Conservation (phyloP, 2,113 vertebrate species). For the Hyaena hyaena region DNA sequence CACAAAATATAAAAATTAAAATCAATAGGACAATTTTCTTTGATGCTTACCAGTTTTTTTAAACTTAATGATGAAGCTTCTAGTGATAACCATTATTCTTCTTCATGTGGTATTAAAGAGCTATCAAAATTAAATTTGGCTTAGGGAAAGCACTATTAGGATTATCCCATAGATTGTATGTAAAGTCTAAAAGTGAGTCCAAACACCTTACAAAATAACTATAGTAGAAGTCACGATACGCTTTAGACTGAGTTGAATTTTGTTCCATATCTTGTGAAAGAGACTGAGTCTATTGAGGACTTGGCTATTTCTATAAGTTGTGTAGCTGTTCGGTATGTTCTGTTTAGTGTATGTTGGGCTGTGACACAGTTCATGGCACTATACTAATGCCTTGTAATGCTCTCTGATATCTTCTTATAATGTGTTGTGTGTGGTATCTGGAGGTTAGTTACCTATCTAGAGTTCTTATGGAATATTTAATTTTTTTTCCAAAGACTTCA, state of each 20-base stretch:
- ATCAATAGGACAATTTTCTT: not conserved
- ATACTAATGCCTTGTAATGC: not conserved
- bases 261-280: not conserved
- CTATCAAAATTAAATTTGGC: not conserved
- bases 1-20: not conserved
- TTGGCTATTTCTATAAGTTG: not conserved
- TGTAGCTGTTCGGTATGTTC: not conserved
- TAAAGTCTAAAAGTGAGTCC: not conserved
- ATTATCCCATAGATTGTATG: not conserved
- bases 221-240: fast-evolving
- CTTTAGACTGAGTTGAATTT: not conserved
- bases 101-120: not conserved
- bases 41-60: not conserved
- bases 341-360: not conserved
- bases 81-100: not conserved
- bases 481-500: not conserved
- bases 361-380: not conserved
- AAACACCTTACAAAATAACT: not conserved
- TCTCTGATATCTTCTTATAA: not conserved
- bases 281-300: not conserved
- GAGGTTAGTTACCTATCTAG: not conserved
- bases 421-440: not conserved
- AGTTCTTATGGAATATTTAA: not conserved
- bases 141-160: not conserved
- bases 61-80: not conserved